Evolutionary conservation across 2,888 invertebrate genomes (phyloP), one percentile per base, ranked within the genome.

Genomic region (Acanthosepion esculentum): DNA sequence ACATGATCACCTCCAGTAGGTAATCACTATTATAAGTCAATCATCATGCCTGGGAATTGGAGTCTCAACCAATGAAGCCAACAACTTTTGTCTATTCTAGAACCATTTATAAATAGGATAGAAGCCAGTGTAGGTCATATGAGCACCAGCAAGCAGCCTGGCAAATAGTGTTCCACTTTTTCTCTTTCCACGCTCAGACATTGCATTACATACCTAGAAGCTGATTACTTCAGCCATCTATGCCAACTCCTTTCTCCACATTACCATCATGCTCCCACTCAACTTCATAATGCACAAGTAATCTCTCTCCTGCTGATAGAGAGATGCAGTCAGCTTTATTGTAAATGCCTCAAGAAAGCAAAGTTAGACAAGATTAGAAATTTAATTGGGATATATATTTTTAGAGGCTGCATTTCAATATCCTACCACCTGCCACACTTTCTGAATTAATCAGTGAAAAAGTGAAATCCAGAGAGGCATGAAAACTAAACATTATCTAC

Each of bases 281-380:
- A n/a, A 78, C 78, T 78, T 78, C n/a, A 55, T 23, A n/a, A 53
- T 53, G 50, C 93, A 50, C 50, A 48, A 93, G 53, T 33, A 93
- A 33, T n/a, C 93, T 93, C 41, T 94, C 55, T 48, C 41, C 48
- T 53, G 29, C 26, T 0, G 29, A 59, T 23, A 23, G n/a, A n/a
- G n/a, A n/a, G 92, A 93, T 59, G 91, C 53, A 92, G 91, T 91
- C 48, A 93, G 91, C 59, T 78, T 78, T 78, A 78, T n/a, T n/a
- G n/a, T 78, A 12, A n/a, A 78, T n/a, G n/a, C 78, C n/a, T 78
- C n/a, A n/a, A n/a, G n/a, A 78, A 59, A 59, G 59, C 23, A 48
- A 55, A 59, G 53, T 18, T 33, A 78, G 92, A 23, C 33, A 53
- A 53, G 20, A 50, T 94, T 33, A 55, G 94, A 55, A 59, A 91